Percentiles rank a stretch among this genome's conserved stretches.
These are phyloP conservation scores for Allygus modestus DNA, from an alignment of 2,888 invertebrate genomes.

Conservation along the genomic window DNA sequence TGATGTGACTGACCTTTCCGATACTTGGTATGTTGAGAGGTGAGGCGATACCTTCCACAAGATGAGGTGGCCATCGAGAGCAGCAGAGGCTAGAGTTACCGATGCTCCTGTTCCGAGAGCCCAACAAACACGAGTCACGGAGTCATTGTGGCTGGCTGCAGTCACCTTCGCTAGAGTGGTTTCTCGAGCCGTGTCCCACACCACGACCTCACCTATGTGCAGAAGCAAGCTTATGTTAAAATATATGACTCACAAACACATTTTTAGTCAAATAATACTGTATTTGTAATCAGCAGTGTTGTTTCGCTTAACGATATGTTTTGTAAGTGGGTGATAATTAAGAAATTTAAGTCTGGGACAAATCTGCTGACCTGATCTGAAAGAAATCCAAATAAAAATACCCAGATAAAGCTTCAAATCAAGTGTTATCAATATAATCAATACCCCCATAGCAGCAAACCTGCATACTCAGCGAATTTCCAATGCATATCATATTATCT, in stretches of 20 bases:
- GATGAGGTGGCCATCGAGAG: constrained; percentile 66
- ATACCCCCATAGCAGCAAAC: too few species aligned
- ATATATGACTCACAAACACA: background rate
- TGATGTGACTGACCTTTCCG: constrained; percentile 41
- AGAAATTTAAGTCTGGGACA: background rate
- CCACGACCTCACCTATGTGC: constrained; percentile 65
- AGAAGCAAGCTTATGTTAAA: background rate
- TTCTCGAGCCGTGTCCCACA: constrained; percentile 64
- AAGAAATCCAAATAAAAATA: too few species aligned
- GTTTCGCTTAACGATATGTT: background rate
- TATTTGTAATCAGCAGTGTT: background rate
- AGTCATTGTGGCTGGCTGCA: constrained; percentile 61
- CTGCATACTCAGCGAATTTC: too few species aligned
- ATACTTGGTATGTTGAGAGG: constrained; percentile 1
- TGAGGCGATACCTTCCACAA: constrained; percentile 66
- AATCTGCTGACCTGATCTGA: too few species aligned
- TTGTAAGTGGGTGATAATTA: background rate
- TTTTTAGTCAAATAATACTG: background rate
- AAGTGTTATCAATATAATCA: too few species aligned
- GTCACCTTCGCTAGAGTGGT: constrained; percentile 55
- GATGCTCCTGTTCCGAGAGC: constrained; percentile 57
- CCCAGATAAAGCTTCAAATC: too few species aligned
- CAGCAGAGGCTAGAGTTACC: constrained; percentile 64
- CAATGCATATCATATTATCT: too few species aligned
- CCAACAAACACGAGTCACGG: constrained; percentile 67